Conservation (phyloP, 2,888 invertebrate species). For the Drosophila suboccidentalis region DNA sequence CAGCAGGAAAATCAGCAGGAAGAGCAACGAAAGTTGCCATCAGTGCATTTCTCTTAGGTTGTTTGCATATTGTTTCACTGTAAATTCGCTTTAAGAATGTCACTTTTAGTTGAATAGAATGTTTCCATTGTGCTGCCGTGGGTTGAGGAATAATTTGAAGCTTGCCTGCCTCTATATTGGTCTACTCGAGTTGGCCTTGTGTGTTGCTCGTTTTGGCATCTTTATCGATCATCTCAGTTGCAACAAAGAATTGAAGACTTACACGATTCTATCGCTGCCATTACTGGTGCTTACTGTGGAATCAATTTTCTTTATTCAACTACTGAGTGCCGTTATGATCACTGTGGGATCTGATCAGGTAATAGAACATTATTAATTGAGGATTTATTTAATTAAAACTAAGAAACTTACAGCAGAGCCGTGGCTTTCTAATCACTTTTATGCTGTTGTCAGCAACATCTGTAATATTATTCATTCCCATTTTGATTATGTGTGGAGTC, state of each 20-base stretch:
- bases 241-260: neutral
- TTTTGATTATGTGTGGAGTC: neutral
- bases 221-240: neutral
- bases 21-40: neutral
- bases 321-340: neutral
- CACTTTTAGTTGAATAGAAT: neutral
- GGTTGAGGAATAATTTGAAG: neutral
- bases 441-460: neutral
- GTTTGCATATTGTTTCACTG: neutral
- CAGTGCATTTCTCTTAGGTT: neutral
- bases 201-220: constrained; percentile 11
- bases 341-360: constrained; percentile 5
- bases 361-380: neutral
- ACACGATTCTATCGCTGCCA: neutral
- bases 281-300: neutral
- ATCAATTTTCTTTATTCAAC: neutral
- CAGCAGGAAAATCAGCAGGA: neutral
- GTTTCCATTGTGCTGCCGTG: constrained; percentile 5
- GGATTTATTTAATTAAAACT: neutral
- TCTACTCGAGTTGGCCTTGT: constrained; percentile 14
- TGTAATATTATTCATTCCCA: constrained; percentile 1
- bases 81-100: neutral
- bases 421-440: neutral
- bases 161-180: constrained; percentile 14
- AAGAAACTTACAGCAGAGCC: neutral